Percentiles rank a stretch among this genome's conserved stretches.
These are phyloP conservation scores for Cossypha caffra DNA, from an alignment of 2,797 vertebrate species.

Conservation along the genomic window DNA sequence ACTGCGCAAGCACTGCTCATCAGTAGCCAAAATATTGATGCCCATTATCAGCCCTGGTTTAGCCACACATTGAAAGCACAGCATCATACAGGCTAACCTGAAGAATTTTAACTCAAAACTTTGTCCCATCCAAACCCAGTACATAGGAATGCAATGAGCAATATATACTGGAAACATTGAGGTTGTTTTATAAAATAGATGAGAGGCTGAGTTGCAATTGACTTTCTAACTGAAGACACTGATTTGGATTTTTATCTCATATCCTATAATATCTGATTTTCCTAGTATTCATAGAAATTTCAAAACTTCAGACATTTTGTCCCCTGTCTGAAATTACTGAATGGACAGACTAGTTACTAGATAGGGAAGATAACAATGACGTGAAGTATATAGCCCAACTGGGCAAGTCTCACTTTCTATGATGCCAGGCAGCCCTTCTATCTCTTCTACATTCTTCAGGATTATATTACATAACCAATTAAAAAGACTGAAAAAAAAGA, in stretches of 20 bases:
- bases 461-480: neutral
- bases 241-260: neutral
- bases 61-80: neutral
- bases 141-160: neutral
- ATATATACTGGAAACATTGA: neutral
- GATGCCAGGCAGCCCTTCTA: neutral
- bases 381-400: rapidly evolving
- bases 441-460: neutral
- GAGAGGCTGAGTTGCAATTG: neutral
- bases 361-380: neutral
- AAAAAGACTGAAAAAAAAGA: neutral
- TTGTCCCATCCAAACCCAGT: neutral
- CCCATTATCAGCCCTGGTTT: neutral
- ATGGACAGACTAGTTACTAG: neutral
- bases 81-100: neutral
- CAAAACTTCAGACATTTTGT: neutral
- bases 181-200: neutral
- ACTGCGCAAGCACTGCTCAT: neutral
- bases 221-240: neutral
- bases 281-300: neutral
- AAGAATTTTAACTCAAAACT: neutral
- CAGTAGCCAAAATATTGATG: neutral
- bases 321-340: neutral
- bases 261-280: neutral
- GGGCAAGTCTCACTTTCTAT: neutral